Evolutionary conservation across 1,140 invertebrate genomes (phyloP), one percentile per base, ranked within the genome.

Genomic region (Aricia agestis): DNA sequence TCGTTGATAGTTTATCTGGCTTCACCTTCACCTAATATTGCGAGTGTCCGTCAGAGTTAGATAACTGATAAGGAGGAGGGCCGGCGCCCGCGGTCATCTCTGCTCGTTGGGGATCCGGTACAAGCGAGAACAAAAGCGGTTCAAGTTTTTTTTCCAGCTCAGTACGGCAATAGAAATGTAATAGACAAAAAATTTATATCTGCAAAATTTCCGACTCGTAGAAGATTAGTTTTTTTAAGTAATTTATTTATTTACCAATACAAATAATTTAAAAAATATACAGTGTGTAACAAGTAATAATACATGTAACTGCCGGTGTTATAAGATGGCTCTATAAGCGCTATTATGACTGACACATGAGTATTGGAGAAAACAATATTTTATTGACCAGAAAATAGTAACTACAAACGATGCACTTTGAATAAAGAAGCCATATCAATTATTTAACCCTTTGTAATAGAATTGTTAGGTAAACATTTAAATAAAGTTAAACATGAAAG

Each of bases 31-130:
- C 36, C 36, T 36, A 36, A 36, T 52, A 52, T 52, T 13, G 45
- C 45, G 45, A 13, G 45, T 52, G 45, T 68, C 61, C 57, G 58
- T 61, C 18, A 42, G 71, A 67, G 19, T 31, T 67, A 69, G 58
- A 59, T 36, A 17, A 59, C 68, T n/a, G 59, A 63, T 67, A 58
- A 25, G 25, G 68, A 31, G 68, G 58, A 45, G 32, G 57, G 58
- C 68, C 68, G 59, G 41, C 68, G 68, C 68, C 68, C 36, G 18
- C 32, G 59, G 68, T 69, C 68, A 61, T 57, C 52, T 17, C 57
- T 31, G 31, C 68, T 63, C 59, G 68, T 69, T 69, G 41, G 68
- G 68, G 68, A 61, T n/a, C 68, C 19, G 3, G 41, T 69, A 69
- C 36, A 18, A 11, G n/a, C 19, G 10, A 11, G 68, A 57, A 36